Evolutionary conservation across 2,888 invertebrate species (phyloP).

Genomic region (Tuta absoluta): DNA sequence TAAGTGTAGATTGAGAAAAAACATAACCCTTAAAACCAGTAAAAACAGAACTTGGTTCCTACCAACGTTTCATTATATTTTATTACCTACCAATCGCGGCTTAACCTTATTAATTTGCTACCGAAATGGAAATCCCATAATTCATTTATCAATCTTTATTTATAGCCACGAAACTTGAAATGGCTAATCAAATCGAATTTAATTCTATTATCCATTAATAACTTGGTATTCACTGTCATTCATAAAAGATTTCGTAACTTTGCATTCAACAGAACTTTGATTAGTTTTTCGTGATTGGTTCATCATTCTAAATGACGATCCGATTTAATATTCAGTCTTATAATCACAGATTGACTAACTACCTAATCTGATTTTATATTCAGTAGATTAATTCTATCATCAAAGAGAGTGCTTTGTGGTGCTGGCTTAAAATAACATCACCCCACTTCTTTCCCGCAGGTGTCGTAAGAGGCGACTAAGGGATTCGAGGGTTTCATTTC

Average conservation of each 20-base stretch:
- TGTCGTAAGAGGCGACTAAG: too few relatives aligned
- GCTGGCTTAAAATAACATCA: too few relatives aligned
- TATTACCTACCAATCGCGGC: not conserved
- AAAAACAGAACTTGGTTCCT: too few relatives aligned
- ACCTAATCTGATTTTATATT: too few relatives aligned
- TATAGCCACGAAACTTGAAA: conserved; percentile 29
- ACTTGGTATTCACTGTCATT: conserved; percentile 6
- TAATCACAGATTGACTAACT: too few relatives aligned
- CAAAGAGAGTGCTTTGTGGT: too few relatives aligned
- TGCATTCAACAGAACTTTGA: conserved; percentile 11
- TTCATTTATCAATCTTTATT: conserved; percentile 30
- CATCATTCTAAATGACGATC: conserved; percentile 15
- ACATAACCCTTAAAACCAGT: too few relatives aligned
- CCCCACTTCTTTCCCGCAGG: too few relatives aligned
- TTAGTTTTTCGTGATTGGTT: conserved; percentile 13
- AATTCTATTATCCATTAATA: conserved; percentile 1
- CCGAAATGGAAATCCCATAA: conserved; percentile 10
- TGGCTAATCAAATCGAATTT: conserved; percentile 24
- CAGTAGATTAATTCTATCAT: too few relatives aligned
- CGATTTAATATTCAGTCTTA: not conserved
- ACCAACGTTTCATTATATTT: not conserved
- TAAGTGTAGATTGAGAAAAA: too few relatives aligned
- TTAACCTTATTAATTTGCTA: not conserved
- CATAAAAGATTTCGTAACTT: conserved; percentile 14
- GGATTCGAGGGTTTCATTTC: too few relatives aligned